These are phyloP conservation scores for Cettia cetti DNA, from an alignment of 2,113 vertebrate species.

Conservation along the genomic window DNA sequence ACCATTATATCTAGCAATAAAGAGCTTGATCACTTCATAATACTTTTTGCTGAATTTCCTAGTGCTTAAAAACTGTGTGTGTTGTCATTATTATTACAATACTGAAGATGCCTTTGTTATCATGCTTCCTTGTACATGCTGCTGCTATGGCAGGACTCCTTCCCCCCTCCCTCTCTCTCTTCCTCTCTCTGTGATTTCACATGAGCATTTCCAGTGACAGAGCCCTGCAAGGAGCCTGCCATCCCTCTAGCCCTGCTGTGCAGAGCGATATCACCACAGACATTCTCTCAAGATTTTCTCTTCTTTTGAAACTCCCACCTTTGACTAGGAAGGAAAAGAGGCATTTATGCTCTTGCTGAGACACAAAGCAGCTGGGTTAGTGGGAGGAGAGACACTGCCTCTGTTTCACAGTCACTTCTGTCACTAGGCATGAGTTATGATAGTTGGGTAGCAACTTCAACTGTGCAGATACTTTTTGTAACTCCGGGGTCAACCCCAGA, in stretches of 20 bases:
- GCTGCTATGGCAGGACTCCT: neutral
- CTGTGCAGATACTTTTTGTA: neutral
- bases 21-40: neutral
- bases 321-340: constrained; percentile 46
- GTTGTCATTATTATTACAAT: neutral
- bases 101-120: neutral
- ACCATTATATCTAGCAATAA: neutral
- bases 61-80: neutral
- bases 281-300: constrained; percentile 33
- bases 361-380: constrained; percentile 41
- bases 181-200: neutral
- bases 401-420: constrained; percentile 27
- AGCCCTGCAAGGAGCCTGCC: constrained; percentile 35
- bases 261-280: neutral
- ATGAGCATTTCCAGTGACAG: neutral
- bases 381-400: constrained; percentile 11
- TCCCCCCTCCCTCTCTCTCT: neutral
- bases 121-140: neutral
- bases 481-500: neutral
- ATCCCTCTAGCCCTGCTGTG: constrained; percentile 19
- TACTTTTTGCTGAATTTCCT: neutral
- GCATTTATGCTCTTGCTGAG: constrained; percentile 50
- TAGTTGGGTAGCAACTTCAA: neutral
- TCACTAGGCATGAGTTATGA: neutral
- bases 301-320: constrained; percentile 49